Evolutionary conservation across 1,140 invertebrate species (phyloP), one percentile per base, ranked within the genome.

Genomic region (Macrotrachela quadricornifera): DNA sequence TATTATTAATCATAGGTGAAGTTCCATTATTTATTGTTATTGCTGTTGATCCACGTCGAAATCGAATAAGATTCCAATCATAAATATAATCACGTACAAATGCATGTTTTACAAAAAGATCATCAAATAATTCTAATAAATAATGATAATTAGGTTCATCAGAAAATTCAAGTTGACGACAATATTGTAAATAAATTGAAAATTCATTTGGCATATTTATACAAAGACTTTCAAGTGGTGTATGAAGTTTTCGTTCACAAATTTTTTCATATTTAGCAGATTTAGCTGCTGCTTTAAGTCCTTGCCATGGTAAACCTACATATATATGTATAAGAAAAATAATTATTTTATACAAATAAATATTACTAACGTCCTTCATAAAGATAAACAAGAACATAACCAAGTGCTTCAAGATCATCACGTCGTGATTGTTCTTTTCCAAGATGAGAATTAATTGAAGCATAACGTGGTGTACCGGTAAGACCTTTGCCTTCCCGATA

Each of bases 401-500:
- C 52, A 3, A 57, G 21, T 12, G 53, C 17, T 44, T 57, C 56
- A 21, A 57, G 55, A 43, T 57, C 56, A 47, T 57, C 56, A 10
- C 56, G 39, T 8, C 51, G 46, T 10, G 44, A 46, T 39, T 49
- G 45, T 37, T 54, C 52, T 9, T 43, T 30, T 13, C 56, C 56
- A 11, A 47, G 16, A 21, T 57, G 56, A 21, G 48, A 15, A 43
- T 46, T 46, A n/a, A 51, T 43, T 17, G 52, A 55, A 30, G 49
- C 49, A 45, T 55, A 57, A 16, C 56, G 38, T 15, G 53, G 43
- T 16, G 56, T 57, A 46, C 73, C 73, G 51, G 73, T 75, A 53
- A 75, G 66, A 66, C 74, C 75, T 61, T 74, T 74, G 57, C 73
- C 71, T 63, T 75, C 73, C 56, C 69, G 52, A 59, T 73, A 74